These are phyloP conservation scores for Hyperoodon ampullatus DNA, from an alignment of 2,113 vertebrate genomes.

Conservation along the genomic window DNA sequence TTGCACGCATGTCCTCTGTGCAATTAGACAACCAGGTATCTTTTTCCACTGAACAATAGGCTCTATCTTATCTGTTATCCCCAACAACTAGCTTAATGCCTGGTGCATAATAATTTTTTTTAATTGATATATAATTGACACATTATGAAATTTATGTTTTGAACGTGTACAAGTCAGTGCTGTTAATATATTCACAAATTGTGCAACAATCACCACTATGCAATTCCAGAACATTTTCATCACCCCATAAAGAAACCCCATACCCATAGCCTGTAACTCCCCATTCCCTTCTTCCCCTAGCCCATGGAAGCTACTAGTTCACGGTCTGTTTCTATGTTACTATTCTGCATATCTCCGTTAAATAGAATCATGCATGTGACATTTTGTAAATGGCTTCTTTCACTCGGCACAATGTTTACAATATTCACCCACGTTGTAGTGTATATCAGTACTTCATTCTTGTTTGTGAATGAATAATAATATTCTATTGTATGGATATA, in stretches of 20 bases:
- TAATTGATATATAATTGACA: background rate
- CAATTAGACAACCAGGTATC: background rate
- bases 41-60: background rate
- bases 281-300: background rate
- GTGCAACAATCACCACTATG: background rate
- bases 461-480: background rate
- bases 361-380: background rate
- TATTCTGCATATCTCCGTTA: background rate
- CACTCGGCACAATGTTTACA: background rate
- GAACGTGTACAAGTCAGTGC: background rate
- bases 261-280: too few species aligned
- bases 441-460: background rate
- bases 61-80: background rate
- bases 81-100: background rate
- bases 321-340: background rate
- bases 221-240: background rate
- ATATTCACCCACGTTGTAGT: fast-evolving
- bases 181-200: background rate
- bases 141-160: background rate
- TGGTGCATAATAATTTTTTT: background rate
- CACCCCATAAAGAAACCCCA: background rate
- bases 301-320: background rate
- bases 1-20: background rate
- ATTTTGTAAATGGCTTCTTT: background rate
- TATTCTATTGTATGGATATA: background rate